Conservation (phyloP, 2,797 vertebrate genomes). For the Petrocephalus sullivani region DNA sequence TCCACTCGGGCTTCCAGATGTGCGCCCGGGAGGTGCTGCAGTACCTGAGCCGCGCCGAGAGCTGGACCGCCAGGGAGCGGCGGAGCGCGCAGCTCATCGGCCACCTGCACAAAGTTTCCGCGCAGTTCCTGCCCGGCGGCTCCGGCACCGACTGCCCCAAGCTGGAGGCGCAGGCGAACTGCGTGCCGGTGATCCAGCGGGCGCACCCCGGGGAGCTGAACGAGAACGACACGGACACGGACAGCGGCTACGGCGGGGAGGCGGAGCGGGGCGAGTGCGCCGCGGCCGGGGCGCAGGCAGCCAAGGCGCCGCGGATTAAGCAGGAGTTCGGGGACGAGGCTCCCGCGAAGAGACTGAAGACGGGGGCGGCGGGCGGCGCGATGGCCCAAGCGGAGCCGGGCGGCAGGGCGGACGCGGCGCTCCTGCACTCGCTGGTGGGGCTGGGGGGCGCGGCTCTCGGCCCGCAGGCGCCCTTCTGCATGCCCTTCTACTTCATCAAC, state of each 20-base stretch:
- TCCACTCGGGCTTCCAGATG: constrained; percentile 91
- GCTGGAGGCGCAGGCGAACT: constrained; percentile 74
- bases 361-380: constrained; percentile 58
- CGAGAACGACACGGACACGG: constrained; percentile 93
- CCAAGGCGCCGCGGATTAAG: constrained; percentile 70
- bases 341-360: constrained; percentile 74
- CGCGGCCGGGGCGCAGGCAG: constrained; percentile 45
- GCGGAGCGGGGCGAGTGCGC: constrained; percentile 67
- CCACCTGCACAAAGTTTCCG: constrained; percentile 83
- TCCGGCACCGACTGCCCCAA: constrained; percentile 14
- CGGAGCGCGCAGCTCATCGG: constrained; percentile 79
- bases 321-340: constrained; percentile 81
- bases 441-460: constrained; percentile 66
- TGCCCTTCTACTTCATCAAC: constrained; percentile 90
- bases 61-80: constrained; percentile 84
- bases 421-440: constrained; percentile 84
- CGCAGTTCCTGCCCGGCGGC: constrained; percentile 66
- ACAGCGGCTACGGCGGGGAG: constrained; percentile 93
- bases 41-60: constrained; percentile 84
- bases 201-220: constrained; percentile 75
- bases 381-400: constrained; percentile 43
- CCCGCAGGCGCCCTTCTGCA: constrained; percentile 84
- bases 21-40: constrained; percentile 95
- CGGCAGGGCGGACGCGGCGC: constrained; percentile 67
- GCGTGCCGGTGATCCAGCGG: constrained; percentile 93